These are phyloP conservation scores for Drosophila melanica DNA, from an alignment of 1,140 invertebrate genomes.

Conservation along the genomic window DNA sequence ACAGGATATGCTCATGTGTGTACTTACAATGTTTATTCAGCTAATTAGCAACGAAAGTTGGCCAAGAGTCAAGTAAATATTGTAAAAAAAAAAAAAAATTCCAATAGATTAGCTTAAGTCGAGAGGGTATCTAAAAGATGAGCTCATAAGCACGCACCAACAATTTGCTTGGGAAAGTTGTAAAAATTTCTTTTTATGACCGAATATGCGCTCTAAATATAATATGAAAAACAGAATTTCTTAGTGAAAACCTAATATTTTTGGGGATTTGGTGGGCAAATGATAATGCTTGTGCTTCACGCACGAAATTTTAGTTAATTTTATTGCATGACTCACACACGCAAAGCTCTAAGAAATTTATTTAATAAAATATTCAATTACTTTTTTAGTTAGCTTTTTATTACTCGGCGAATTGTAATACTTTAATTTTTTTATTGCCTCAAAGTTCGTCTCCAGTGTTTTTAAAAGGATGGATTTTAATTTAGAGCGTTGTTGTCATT, in stretches of 20 bases:
- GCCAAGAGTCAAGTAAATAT: constrained; percentile 15
- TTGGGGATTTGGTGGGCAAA: neutral
- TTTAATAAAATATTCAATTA: no score
- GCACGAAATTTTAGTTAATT: neutral
- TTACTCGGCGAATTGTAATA: no score
- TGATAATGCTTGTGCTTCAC: neutral
- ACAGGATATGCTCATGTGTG: constrained; percentile 52
- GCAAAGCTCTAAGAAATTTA: neutral
- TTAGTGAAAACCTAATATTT: neutral
- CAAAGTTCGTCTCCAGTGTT: neutral
- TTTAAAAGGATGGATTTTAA: constrained; percentile 36
- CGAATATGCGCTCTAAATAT: neutral
- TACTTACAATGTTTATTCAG: no score
- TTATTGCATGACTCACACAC: neutral
- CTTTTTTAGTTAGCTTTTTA: no score
- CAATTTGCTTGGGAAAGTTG: neutral
- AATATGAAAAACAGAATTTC: neutral
- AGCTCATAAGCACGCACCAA: neutral
- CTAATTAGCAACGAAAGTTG: constrained; percentile 42
- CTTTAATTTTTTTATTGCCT: no score
- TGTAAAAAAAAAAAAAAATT: constrained; percentile 14
- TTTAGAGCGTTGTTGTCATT: constrained; percentile 40
- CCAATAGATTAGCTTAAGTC: constrained; percentile 19
- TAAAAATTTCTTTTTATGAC: neutral
- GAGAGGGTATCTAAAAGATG: neutral